A percentile compares a stretch with the other conserved stretches of the same genome.
These are phyloP conservation scores for Wasmannia auropunctata DNA, from an alignment of 1,140 invertebrate genomes.

Conservation along the genomic window DNA sequence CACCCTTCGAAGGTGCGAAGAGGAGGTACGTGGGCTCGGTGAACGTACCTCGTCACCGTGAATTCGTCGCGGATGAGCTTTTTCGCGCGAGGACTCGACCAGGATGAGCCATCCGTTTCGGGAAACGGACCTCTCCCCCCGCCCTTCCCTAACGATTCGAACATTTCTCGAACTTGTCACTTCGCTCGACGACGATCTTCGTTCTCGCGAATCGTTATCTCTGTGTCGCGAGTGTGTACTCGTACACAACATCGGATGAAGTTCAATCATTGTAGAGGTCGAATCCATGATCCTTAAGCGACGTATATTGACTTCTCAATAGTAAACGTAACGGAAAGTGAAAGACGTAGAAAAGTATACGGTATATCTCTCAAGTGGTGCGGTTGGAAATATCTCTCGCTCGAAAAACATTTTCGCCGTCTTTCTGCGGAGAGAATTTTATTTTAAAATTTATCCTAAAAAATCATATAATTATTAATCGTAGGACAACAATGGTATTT, in stretches of 20 bases:
- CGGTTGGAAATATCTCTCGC: not conserved
- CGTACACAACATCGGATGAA: not conserved
- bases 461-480: too few relatives aligned
- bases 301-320: not conserved
- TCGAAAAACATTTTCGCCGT: not conserved
- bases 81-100: not conserved
- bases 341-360: too few relatives aligned
- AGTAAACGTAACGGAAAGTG: not conserved
- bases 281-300: not conserved
- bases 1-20: not conserved
- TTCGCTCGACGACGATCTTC: not conserved
- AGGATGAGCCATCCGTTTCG: not conserved
- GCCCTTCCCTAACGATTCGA: not conserved
- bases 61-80: not conserved
- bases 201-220: not conserved
- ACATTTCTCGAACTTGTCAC: not conserved
- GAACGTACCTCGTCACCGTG: not conserved
- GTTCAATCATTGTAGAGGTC: constrained; percentile 10
- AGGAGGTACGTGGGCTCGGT: constrained; percentile 45
- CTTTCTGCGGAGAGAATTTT: too few relatives aligned
- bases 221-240: not conserved
- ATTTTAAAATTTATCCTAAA: too few relatives aligned
- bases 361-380: not conserved
- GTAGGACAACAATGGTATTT: too few relatives aligned
- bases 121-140: too few relatives aligned